Evolutionary conservation across 2,113 vertebrate genomes (phyloP).

Genomic region (Heptranchias perlo): DNA sequence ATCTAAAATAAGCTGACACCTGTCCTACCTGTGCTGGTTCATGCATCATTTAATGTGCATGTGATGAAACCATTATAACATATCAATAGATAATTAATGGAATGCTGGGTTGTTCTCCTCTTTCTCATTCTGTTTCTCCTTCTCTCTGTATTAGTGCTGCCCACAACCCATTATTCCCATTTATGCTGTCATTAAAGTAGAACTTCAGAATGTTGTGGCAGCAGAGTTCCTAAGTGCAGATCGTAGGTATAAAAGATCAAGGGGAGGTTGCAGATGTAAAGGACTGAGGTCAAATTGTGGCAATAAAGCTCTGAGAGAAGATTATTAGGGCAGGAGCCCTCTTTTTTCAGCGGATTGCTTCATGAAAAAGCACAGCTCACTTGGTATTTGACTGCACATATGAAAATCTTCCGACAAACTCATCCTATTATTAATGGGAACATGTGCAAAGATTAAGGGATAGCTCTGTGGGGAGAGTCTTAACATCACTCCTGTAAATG

Average conservation of each 20-base stretch:
- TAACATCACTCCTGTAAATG: background rate
- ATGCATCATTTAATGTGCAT: background rate
- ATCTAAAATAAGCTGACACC: background rate
- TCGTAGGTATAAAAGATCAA: background rate
- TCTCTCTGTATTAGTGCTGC: background rate
- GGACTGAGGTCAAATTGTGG: background rate
- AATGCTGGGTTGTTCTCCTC: background rate
- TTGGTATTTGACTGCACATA: background rate
- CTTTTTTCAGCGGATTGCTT: background rate
- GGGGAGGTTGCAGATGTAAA: too few relatives aligned
- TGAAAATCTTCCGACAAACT: background rate
- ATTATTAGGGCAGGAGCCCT: background rate
- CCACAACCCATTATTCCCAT: background rate
- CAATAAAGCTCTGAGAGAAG: background rate
- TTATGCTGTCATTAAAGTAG: background rate
- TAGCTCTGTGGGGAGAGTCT: background rate
- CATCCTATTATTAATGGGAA: background rate
- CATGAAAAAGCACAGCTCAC: background rate
- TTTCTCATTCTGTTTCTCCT: background rate
- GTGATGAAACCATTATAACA: background rate
- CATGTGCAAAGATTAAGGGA: background rate
- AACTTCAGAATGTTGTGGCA: background rate
- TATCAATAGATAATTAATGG: background rate
- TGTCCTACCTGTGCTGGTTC: background rate
- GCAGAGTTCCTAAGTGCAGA: background rate